Conservation (phyloP, 2,888 invertebrate species). For the Amiota minor region DNA sequence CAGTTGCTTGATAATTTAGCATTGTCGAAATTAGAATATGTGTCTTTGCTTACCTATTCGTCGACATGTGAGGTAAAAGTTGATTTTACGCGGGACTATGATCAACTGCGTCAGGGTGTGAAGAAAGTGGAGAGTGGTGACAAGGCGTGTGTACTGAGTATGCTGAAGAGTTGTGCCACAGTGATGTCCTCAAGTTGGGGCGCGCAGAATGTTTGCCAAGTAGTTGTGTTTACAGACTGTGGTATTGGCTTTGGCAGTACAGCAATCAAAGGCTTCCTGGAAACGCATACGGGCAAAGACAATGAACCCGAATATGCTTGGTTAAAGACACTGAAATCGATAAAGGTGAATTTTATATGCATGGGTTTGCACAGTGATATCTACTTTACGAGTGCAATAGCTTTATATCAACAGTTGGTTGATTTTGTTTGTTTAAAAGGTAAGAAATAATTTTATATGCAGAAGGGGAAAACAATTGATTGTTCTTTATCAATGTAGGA, state of each 20-base stretch:
- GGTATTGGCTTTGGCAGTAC: slow-evolving; percentile 78
- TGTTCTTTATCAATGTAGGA: slow-evolving; percentile 45
- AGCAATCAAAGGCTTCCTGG: slow-evolving; percentile 78
- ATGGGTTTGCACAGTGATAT: slow-evolving; percentile 80
- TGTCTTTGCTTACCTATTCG: slow-evolving; percentile 65
- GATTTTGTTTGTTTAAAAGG: slow-evolving; percentile 84
- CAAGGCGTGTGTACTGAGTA: slow-evolving; percentile 87
- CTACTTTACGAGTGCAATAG: slow-evolving; percentile 72
- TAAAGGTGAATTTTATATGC: slow-evolving; percentile 85
- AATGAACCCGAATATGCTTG: slow-evolving; percentile 75
- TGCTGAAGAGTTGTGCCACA: slow-evolving; percentile 85
- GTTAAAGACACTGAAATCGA: slow-evolving; percentile 85
- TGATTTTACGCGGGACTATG: slow-evolving; percentile 92
- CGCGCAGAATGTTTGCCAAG: slow-evolving; percentile 87
- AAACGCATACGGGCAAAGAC: slow-evolving; percentile 60
- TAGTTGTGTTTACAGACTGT: slow-evolving; percentile 85
- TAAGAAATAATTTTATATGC: slow-evolving; percentile 63
- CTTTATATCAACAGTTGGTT: slow-evolving; percentile 83
- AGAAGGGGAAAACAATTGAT: neutral
- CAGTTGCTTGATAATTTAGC: slow-evolving; percentile 70
- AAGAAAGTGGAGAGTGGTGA: slow-evolving; percentile 87
- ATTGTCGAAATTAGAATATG: slow-evolving; percentile 70
- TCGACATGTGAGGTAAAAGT: slow-evolving; percentile 78
- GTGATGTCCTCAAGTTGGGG: slow-evolving; percentile 92
- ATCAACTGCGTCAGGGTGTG: slow-evolving; percentile 83